Evolutionary conservation across 92 coral and sea anemone species (phyloP).

Genomic region (Blastomussa wellsi): DNA sequence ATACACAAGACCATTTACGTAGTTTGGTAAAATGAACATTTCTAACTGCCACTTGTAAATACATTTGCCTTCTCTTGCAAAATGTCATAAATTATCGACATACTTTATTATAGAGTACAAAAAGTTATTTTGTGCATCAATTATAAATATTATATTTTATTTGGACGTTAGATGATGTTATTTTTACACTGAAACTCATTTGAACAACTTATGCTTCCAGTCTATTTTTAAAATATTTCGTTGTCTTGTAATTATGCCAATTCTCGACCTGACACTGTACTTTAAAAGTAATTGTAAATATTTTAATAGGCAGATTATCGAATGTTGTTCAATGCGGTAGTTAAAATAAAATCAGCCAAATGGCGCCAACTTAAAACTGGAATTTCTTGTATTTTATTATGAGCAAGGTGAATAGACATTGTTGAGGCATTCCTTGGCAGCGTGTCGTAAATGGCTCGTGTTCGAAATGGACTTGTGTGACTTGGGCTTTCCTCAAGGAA

Average conservation of each 20-base stretch:
- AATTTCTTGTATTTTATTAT: background rate
- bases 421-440: no score
- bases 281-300: constrained; percentile 15
- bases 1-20: background rate
- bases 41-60: background rate
- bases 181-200: constrained; percentile 4
- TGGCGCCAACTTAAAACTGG: background rate
- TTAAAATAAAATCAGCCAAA: constrained; percentile 13
- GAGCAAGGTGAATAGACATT: background rate
- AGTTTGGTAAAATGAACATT: background rate
- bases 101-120: background rate
- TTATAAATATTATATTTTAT: background rate
- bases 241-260: background rate
- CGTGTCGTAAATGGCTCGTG: no score
- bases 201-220: background rate
- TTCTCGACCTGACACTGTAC: background rate
- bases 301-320: constrained; percentile 2
- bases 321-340: background rate
- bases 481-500: no score
- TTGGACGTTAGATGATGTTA: background rate
- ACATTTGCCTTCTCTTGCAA: background rate
- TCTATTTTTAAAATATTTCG: background rate
- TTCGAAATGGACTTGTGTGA: no score
- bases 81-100: background rate
- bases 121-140: constrained; percentile 2